Evolutionary conservation across 2,888 invertebrate species (phyloP), one percentile per base, ranked within the genome.

Genomic region (Apodemia mormo): DNA sequence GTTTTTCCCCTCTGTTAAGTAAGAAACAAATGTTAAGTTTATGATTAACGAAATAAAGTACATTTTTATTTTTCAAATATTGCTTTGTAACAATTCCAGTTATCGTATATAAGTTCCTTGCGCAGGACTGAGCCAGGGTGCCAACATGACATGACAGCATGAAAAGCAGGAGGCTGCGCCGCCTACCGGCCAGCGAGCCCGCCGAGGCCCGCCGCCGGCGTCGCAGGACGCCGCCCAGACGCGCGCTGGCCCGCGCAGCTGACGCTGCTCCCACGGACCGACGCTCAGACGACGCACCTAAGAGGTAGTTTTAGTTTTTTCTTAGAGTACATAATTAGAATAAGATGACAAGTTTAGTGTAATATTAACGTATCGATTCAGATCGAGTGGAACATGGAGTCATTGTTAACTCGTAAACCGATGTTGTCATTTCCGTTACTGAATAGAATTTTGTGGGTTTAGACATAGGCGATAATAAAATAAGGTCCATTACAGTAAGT

Each of bases 291-390:
- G 49, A 49, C 49, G 49, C 49, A n/a, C 14, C 9, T 49, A 5
- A 14, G 49, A 49, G 10, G 40, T 45, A 45, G 5, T 45, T 45
- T 45, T 45, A n/a, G n/a, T 54, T 54, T 14, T 54, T 54, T 22
- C 22, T 54, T 54, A 7, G 22, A 22, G n/a, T 54, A 22, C 52
- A 54, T 54, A 54, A 54, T 14, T 54, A 54, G 52, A 22, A 54
- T 54, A 54, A 54, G 52, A 52, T 52, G 52, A 52, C 52, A 52
- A 52, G n/a, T n/a, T 52, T n/a, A 52, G 52, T 54, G 52, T 54
- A 54, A 49, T 4, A 49, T 49, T 4, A 49, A 49, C 4, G 49
- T 49, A 49, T 49, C 49, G 49, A 49, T 6, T 49, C 49, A 49
- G 49, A 49, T 14, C 49, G 49, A 45, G 45, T 45, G 12, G 45